Percentiles rank a stretch among this genome's conserved stretches.
Conservation (phyloP, 2,113 vertebrate species). For the Tylochromis polylepis region DNA sequence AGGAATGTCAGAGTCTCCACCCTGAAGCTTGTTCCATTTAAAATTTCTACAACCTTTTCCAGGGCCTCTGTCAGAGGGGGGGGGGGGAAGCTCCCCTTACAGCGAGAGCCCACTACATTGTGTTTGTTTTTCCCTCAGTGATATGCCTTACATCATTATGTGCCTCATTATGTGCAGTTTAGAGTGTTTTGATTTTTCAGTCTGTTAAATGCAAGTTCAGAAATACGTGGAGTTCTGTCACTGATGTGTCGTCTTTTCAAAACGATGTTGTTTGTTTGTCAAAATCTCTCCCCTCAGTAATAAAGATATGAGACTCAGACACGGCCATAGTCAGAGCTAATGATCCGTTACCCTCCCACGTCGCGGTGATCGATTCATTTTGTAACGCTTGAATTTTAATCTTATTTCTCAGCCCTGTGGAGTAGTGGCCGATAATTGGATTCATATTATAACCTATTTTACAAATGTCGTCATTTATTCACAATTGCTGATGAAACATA, state of each 20-base stretch:
- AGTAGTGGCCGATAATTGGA: neutral
- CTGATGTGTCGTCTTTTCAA: neutral
- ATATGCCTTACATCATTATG: neutral
- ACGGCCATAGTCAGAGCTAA: neutral
- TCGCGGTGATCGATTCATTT: neutral
- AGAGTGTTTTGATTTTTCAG: neutral
- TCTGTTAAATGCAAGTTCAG: neutral
- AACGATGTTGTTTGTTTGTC: neutral
- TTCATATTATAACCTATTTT: neutral
- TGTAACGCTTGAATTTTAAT: neutral
- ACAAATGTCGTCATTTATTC: neutral
- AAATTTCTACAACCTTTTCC: slow-evolving; percentile 11
- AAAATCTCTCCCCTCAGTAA: neutral
- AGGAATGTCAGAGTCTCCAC: slow-evolving; percentile 57
- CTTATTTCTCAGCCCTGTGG: neutral
- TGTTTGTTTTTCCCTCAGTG: neutral
- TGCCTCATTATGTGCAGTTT: neutral
- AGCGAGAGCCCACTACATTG: neutral
- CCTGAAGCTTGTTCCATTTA: slow-evolving; percentile 47
- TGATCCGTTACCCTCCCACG: neutral
- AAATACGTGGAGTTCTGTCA: neutral
- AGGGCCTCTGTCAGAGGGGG: slow-evolving; percentile 12
- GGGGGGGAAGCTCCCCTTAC: slow-evolving; percentile 11
- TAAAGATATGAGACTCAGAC: neutral
- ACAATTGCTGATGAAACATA: neutral